phyloP scores from a whole-genome alignment of 1,140 invertebrate genomes.

The Harpegnathos saltator region DNA sequence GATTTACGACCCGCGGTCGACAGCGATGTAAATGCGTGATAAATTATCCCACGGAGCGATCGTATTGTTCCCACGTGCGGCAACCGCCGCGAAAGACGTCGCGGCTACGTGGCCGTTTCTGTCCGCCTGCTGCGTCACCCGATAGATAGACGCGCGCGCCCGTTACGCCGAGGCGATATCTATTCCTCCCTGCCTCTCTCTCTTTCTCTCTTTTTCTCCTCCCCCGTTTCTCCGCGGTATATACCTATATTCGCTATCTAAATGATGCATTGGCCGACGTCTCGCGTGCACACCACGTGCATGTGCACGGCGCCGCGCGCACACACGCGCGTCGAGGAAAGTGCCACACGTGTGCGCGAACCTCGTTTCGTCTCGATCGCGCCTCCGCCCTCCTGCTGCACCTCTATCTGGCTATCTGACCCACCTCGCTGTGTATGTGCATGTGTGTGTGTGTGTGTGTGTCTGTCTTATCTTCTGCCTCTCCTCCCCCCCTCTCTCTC shows the following conservation, averaged over 20 bases:
- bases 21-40: constrained; percentile 55
- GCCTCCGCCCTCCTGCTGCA: constrained; percentile 3
- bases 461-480: constrained; percentile 25
- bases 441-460: too few species aligned
- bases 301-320: constrained; percentile 25
- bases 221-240: constrained; percentile 19
- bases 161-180: constrained; percentile 44
- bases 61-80: constrained; percentile 55
- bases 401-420: not conserved
- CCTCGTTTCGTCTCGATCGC: constrained; percentile 58
- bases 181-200: too few species aligned
- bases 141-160: constrained; percentile 58
- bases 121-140: constrained; percentile 35
- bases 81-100: constrained; percentile 29
- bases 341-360: constrained; percentile 38
- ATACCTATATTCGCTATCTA: constrained; percentile 58
- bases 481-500: too few species aligned
- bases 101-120: constrained; percentile 42
- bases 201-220: constrained; percentile 2
- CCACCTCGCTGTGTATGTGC: not conserved
- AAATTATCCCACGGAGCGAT: constrained; percentile 41
- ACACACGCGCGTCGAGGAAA: constrained; percentile 6
- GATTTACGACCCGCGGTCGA: constrained; percentile 49
- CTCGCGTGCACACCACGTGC: not conserved
- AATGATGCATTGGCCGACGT: constrained; percentile 67